Evolutionary conservation across 2,888 invertebrate genomes (phyloP).

Genomic region (Mythimna ferrago): DNA sequence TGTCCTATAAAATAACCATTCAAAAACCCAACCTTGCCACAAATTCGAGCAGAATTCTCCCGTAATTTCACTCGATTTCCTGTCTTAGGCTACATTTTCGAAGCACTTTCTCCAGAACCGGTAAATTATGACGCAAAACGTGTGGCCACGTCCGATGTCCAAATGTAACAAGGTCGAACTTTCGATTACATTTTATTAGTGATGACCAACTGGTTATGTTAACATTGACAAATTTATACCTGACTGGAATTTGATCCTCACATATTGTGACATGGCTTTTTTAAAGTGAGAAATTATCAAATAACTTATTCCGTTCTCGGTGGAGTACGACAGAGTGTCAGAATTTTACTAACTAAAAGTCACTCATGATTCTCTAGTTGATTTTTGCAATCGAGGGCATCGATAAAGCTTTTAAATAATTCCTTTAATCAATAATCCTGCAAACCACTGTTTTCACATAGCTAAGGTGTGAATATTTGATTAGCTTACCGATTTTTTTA

Average conservation of each 20-base stretch:
- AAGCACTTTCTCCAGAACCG: slow-evolving; percentile 59
- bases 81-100: slow-evolving; percentile 51
- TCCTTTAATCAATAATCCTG: too few relatives aligned
- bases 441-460: too few relatives aligned
- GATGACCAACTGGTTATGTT: slow-evolving; percentile 16
- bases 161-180: slow-evolving; percentile 48
- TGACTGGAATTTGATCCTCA: slow-evolving; percentile 13
- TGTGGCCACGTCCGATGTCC: slow-evolving; percentile 10
- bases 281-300: too few relatives aligned
- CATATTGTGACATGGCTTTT: not conserved
- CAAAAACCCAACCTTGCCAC: not conserved
- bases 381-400: too few relatives aligned
- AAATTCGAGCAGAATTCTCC: slow-evolving; percentile 11
- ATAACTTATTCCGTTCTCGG: too few relatives aligned
- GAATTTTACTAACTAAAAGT: too few relatives aligned
- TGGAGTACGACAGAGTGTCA: too few relatives aligned
- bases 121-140: slow-evolving; percentile 48
- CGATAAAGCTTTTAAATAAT: too few relatives aligned
- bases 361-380: too few relatives aligned
- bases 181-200: slow-evolving; percentile 54
- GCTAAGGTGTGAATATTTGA: not conserved
- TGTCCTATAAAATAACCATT: not conserved
- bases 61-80: slow-evolving; percentile 47
- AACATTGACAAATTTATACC: not conserved
- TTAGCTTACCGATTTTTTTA: not conserved